Percentiles rank a stretch among this genome's conserved stretches.
Evolutionary conservation across 2,888 invertebrate genomes (phyloP).

Genomic region (Anoncus sp.): DNA sequence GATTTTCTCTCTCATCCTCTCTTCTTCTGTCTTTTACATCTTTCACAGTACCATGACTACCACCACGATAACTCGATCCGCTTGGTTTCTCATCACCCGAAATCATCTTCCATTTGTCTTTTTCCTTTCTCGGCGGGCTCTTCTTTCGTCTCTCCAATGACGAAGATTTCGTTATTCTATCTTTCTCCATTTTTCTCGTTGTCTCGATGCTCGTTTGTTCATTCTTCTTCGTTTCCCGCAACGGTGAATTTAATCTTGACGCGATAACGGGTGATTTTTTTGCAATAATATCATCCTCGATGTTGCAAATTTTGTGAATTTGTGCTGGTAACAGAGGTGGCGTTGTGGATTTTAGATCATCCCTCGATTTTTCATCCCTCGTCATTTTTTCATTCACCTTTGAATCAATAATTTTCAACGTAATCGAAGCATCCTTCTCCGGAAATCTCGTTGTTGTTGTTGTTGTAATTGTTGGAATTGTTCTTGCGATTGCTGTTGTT

Average conservation of each 20-base stretch:
- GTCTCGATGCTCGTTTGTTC: conserved; percentile 23
- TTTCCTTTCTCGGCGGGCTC: conserved; percentile 73
- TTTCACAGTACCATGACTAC: conserved; percentile 62
- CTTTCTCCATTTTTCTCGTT: conserved; percentile 60
- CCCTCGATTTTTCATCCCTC: conserved; percentile 1
- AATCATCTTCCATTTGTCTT: conserved; percentile 58
- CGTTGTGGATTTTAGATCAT: conserved; percentile 48
- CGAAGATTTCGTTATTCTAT: conserved; percentile 68
- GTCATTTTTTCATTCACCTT: conserved; percentile 12
- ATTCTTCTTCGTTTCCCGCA: neutral
- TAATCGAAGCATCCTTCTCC: neutral
- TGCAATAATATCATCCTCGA: neutral
- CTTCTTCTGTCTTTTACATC: conserved; percentile 68
- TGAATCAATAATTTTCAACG: conserved; percentile 6
- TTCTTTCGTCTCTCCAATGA: conserved; percentile 69
- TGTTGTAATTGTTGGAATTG: no score
- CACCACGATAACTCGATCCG: conserved; percentile 61
- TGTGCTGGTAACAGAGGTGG: conserved; percentile 52
- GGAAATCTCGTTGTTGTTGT: no score
- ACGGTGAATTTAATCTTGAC: conserved; percentile 25
- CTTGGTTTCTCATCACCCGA: conserved; percentile 66
- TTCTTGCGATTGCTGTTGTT: no score
- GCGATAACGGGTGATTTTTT: conserved; percentile 34
- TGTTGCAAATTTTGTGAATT: conserved; percentile 23
- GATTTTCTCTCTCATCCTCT: conserved; percentile 66